These are phyloP conservation scores for Holotrichia oblita DNA, from an alignment of 1,140 invertebrate genomes.

Conservation along the genomic window DNA sequence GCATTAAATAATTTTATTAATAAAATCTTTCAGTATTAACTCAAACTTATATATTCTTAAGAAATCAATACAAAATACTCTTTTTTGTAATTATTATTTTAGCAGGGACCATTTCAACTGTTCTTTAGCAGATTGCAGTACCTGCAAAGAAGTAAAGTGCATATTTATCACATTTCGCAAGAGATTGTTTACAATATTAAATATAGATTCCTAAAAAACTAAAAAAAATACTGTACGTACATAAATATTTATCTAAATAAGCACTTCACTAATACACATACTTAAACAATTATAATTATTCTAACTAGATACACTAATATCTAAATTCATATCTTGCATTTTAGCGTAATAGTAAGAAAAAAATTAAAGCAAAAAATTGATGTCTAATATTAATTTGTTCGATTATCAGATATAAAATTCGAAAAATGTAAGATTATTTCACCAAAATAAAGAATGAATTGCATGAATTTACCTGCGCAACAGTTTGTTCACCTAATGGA, in stretches of 20 bases:
- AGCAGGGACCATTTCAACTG: conserved; percentile 95
- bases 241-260: conserved; percentile 22
- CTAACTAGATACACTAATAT: conserved; percentile 39
- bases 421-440: conserved; percentile 51
- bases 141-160: conserved; percentile 68
- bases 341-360: neutral
- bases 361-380: neutral
- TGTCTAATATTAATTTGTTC: conserved; percentile 19
- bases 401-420: conserved; percentile 7
- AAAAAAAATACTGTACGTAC: neutral
- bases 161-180: conserved; percentile 31
- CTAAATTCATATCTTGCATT: neutral
- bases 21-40: conserved; percentile 5
- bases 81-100: conserved; percentile 64
- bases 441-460: conserved; percentile 72
- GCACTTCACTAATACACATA: conserved; percentile 23
- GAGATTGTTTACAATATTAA: neutral
- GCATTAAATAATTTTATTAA: neutral
- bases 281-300: neutral
- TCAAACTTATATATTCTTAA: neutral
- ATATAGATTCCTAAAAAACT: neutral
- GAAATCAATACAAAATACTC: neutral
- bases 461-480: conserved; percentile 89
- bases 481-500: conserved; percentile 97
- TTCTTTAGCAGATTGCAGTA: conserved; percentile 95